phyloP scores from a whole-genome alignment of 2,888 invertebrate species.

The Coelinius sp. region DNA sequence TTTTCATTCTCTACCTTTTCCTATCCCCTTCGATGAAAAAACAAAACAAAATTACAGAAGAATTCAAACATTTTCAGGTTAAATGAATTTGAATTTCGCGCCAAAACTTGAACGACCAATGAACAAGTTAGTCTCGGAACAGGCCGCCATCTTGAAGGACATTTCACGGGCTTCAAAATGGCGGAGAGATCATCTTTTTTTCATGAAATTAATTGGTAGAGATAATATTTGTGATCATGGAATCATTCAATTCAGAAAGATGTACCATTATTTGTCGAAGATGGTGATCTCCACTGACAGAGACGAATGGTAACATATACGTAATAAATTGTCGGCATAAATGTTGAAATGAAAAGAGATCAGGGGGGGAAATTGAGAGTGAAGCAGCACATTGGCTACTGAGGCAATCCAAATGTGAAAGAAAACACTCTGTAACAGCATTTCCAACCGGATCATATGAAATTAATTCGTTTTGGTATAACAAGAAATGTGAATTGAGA shows the following conservation, averaged over 20 bases:
- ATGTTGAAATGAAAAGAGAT: conserved; percentile 19
- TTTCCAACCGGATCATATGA: conserved; percentile 47
- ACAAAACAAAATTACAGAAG: too few relatives aligned
- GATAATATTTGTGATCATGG: not conserved
- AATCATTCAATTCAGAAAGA: conserved; percentile 16
- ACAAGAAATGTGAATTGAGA: conserved; percentile 22
- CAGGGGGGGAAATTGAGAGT: conserved; percentile 3
- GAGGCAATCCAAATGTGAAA: conserved; percentile 35
- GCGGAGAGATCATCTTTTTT: too few relatives aligned
- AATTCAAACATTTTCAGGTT: too few relatives aligned
- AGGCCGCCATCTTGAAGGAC: too few relatives aligned
- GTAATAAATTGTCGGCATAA: conserved; percentile 47
- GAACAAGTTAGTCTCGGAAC: too few relatives aligned
- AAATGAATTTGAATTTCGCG: too few relatives aligned
- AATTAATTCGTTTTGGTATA: conserved; percentile 51
- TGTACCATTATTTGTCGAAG: conserved; percentile 32
- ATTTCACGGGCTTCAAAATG: too few relatives aligned
- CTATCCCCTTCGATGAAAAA: not conserved
- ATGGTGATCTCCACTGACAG: conserved; percentile 42
- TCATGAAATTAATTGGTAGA: too few relatives aligned
- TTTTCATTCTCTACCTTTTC: not conserved
- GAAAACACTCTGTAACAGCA: conserved; percentile 44
- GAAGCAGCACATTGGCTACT: not conserved
- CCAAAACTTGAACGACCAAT: too few relatives aligned
- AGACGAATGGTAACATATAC: conserved; percentile 45